Percentiles rank a stretch among this genome's conserved stretches.
These are phyloP conservation scores for Brassicogethes aeneus DNA, from an alignment of 2,888 invertebrate species.

Conservation along the genomic window DNA sequence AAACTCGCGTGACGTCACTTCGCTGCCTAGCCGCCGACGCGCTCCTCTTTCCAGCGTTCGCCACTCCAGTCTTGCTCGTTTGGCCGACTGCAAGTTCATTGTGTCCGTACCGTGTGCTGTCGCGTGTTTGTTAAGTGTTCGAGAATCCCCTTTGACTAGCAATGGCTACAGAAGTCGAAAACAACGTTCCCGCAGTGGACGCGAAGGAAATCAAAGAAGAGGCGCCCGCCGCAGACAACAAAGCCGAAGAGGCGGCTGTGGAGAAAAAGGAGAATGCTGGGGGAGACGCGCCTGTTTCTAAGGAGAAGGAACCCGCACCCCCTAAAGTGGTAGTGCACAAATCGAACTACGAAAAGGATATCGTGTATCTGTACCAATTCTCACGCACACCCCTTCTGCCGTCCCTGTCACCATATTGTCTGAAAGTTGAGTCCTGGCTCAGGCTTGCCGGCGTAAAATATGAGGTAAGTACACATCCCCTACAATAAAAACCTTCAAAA, in stretches of 20 bases:
- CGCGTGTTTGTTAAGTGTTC: slow-evolving; percentile 15
- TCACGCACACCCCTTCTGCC: slow-evolving; percentile 83
- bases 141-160: slow-evolving; percentile 21
- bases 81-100: slow-evolving; percentile 6
- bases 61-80: background rate
- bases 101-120: slow-evolving; percentile 14
- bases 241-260: slow-evolving; percentile 42
- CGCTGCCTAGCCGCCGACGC: no score
- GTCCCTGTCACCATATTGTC: slow-evolving; percentile 84
- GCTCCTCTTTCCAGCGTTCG: no score
- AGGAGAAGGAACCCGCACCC: slow-evolving; percentile 55
- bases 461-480: slow-evolving; percentile 62
- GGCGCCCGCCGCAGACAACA: slow-evolving; percentile 41
- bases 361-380: slow-evolving; percentile 91
- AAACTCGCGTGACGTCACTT: background rate
- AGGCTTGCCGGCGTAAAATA: slow-evolving; percentile 85
- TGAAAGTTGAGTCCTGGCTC: slow-evolving; percentile 95
- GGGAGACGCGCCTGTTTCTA: slow-evolving; percentile 38
- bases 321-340: slow-evolving; percentile 80
- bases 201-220: slow-evolving; percentile 45
- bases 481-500: no score
- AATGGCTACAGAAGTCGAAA: slow-evolving; percentile 73
- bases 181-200: slow-evolving; percentile 57
- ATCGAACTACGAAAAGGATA: slow-evolving; percentile 81
- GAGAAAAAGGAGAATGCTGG: slow-evolving; percentile 38